These are phyloP conservation scores for Corynorhinus townsendii DNA, from an alignment of 2,113 vertebrate genomes.

Conservation along the genomic window DNA sequence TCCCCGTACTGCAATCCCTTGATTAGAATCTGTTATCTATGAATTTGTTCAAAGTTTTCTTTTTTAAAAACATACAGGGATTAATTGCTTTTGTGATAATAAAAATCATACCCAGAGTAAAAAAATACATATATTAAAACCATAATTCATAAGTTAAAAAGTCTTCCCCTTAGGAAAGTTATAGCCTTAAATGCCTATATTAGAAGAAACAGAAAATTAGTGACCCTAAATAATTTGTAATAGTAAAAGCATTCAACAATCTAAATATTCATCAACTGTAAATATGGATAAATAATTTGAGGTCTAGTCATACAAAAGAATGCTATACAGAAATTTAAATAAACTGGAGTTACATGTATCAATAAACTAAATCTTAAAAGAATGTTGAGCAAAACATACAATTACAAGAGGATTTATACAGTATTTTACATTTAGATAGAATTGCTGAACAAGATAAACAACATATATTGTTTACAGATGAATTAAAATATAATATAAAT, in stretches of 20 bases:
- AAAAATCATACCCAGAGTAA: background rate
- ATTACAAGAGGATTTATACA: background rate
- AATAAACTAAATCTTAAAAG: background rate
- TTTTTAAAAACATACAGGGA: background rate
- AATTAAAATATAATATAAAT: background rate
- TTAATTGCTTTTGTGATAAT: background rate
- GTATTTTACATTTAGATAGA: background rate
- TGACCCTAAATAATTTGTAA: background rate
- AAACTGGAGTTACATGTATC: background rate
- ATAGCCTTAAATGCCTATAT: background rate
- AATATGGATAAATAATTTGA: slow-evolving; percentile 3
- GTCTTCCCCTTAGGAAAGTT: background rate
- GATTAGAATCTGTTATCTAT: background rate
- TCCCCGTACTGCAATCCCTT: background rate
- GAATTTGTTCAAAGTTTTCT: background rate
- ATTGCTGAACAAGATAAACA: background rate
- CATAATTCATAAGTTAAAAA: background rate
- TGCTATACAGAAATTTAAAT: background rate
- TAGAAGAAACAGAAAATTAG: background rate
- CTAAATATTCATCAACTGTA: background rate
- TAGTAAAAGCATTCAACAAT: background rate
- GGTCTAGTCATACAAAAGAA: background rate
- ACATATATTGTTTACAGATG: background rate
- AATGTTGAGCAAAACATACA: background rate
- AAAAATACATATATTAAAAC: background rate